phyloP scores from a whole-genome alignment of 1,140 invertebrate species.

The Ips nitidus region DNA sequence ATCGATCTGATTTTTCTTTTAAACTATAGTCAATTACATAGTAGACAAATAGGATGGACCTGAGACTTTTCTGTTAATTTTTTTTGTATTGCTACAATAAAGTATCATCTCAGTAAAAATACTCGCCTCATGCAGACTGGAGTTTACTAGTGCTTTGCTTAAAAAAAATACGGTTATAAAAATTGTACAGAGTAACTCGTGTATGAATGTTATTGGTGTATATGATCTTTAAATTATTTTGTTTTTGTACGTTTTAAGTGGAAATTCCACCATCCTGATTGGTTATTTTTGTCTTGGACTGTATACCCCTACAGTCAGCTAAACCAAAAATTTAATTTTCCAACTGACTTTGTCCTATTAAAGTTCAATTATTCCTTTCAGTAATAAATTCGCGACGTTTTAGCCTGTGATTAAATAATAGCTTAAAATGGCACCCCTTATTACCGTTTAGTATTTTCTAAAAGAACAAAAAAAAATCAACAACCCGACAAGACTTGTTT shows the following conservation, averaged over 20 bases:
- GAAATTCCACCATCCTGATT: conserved; percentile 1
- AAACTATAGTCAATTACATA: too few relatives aligned
- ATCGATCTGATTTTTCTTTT: too few relatives aligned
- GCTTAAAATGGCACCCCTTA: conserved; percentile 27
- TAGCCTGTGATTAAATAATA: conserved; percentile 41
- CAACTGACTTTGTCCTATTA: too few relatives aligned
- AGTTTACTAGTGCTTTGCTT: conserved; percentile 24
- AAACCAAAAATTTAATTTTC: too few relatives aligned
- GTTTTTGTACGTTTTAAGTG: conserved; percentile 32
- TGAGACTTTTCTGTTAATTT: neutral
- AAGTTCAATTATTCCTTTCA: neutral
- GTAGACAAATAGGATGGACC: too few relatives aligned
- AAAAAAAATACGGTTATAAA: conserved; percentile 21
- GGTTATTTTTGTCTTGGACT: neutral
- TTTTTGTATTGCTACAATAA: neutral
- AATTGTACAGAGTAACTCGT: conserved; percentile 33
- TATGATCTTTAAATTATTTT: conserved; percentile 32
- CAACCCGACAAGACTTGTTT: conserved; percentile 1
- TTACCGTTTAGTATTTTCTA: conserved; percentile 42
- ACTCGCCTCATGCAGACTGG: conserved; percentile 23
- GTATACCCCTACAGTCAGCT: too few relatives aligned
- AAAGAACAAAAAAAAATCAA: conserved; percentile 1
- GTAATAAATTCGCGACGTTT: conserved; percentile 6
- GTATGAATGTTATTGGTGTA: conserved; percentile 36
- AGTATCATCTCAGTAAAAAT: neutral